These are phyloP conservation scores for Macroteleia sp. DNA, from an alignment of 2,888 invertebrate species.

Conservation along the genomic window DNA sequence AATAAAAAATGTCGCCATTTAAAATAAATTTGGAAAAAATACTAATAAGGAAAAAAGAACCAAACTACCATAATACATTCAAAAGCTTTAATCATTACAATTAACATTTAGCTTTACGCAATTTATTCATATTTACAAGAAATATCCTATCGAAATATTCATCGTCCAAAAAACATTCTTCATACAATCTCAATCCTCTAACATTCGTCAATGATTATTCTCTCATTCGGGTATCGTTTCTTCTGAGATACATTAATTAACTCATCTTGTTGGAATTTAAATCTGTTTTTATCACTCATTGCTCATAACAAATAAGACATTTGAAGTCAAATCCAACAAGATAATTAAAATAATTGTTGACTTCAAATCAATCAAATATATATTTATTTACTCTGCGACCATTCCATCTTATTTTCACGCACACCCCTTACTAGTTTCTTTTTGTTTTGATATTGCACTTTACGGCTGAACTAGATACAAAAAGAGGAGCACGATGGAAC, in stretches of 20 bases:
- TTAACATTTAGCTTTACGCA: constrained; percentile 80
- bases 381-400: constrained; percentile 12
- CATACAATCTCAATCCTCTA: constrained; percentile 59
- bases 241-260: constrained; percentile 37
- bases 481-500: constrained; percentile 13
- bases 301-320: too few relatives aligned
- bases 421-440: neutral
- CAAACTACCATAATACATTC: too few relatives aligned
- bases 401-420: constrained; percentile 12
- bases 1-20: too few relatives aligned
- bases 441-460: constrained; percentile 73
- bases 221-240: constrained; percentile 40
- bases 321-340: neutral
- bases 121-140: constrained; percentile 77
- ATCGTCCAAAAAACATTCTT: constrained; percentile 12
- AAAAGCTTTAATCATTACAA: constrained; percentile 81
- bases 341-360: constrained; percentile 32
- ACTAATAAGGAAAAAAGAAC: too few relatives aligned
- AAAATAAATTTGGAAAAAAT: too few relatives aligned
- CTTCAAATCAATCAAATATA: constrained; percentile 61
- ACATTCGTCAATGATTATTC: too few relatives aligned
- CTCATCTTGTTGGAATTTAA: constrained; percentile 1
- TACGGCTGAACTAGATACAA: constrained; percentile 66
- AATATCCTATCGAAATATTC: constrained; percentile 62
- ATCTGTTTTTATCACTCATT: too few relatives aligned